These are phyloP conservation scores for Vanessa cardui DNA, from an alignment of 2,888 invertebrate genomes.

Conservation along the genomic window DNA sequence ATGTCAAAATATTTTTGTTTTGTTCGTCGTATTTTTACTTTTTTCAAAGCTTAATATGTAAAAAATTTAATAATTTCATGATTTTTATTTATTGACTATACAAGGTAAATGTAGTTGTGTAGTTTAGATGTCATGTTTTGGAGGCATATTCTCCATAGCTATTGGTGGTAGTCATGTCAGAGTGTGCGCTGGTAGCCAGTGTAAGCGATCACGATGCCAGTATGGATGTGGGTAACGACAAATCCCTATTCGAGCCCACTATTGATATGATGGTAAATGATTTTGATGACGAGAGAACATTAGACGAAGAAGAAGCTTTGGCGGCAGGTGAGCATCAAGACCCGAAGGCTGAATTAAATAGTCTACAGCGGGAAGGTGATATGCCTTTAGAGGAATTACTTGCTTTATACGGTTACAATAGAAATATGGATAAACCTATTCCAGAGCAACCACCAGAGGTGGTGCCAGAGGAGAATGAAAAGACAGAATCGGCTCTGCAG, in stretches of 20 bases:
- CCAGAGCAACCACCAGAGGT: constrained; percentile 63
- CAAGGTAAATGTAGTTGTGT: constrained; percentile 37
- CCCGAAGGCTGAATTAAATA: constrained; percentile 93
- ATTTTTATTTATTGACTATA: constrained; percentile 50
- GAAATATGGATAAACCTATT: constrained; percentile 68
- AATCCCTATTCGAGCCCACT: constrained; percentile 92
- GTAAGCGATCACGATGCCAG: constrained; percentile 81
- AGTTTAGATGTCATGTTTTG: constrained; percentile 60
- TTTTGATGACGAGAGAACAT: constrained; percentile 97
- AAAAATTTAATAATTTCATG: constrained; percentile 58
- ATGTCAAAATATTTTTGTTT: constrained; percentile 82
- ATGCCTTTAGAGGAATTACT: constrained; percentile 97
- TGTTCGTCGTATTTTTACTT: constrained; percentile 56
- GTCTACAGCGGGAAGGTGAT: constrained; percentile 95
- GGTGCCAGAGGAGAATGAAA: constrained; percentile 68
- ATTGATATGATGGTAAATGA: constrained; percentile 99
- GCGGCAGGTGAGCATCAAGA: constrained; percentile 93
- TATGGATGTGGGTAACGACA: constrained; percentile 81
- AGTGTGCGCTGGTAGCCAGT: constrained; percentile 81
- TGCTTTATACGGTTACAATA: constrained; percentile 92
- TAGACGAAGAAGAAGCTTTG: constrained; percentile 98
- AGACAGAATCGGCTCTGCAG: constrained; percentile 76
- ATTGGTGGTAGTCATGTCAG: constrained; percentile 78
- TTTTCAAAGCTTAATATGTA: constrained; percentile 55
- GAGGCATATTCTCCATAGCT: constrained; percentile 59